Conservation (phyloP, 2,113 vertebrate species). For the Nibea albiflora region DNA sequence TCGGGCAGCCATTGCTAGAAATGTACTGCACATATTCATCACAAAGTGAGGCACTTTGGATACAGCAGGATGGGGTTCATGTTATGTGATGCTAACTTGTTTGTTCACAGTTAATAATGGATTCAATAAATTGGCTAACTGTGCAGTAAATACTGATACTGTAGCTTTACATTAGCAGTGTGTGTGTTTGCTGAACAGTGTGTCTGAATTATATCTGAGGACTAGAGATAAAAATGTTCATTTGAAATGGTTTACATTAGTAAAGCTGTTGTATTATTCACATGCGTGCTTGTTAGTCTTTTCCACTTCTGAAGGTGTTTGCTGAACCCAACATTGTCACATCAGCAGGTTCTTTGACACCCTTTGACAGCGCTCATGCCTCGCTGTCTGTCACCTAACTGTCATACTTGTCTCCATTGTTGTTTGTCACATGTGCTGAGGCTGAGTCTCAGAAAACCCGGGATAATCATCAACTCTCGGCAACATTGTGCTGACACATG, state of each 20-base stretch:
- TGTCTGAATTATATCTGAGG: neutral
- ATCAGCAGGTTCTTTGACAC: slow-evolving; percentile 52
- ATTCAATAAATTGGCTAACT: neutral
- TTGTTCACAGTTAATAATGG: neutral
- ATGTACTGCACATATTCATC: neutral
- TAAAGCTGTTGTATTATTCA: neutral
- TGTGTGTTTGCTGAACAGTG: neutral
- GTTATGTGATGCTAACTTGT: neutral
- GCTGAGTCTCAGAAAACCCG: slow-evolving; percentile 27
- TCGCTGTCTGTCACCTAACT: slow-evolving; percentile 53
- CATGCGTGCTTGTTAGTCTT: neutral
- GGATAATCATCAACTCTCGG: slow-evolving; percentile 46
- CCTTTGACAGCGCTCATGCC: slow-evolving; percentile 42
- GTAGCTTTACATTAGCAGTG: neutral
- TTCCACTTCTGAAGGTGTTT: slow-evolving; percentile 30
- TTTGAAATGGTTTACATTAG: neutral
- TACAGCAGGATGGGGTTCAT: neutral
- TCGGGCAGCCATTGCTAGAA: neutral
- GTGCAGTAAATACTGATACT: neutral
- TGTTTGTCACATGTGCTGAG: slow-evolving; percentile 71
- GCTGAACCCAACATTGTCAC: slow-evolving; percentile 17
- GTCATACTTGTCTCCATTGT: slow-evolving; percentile 55
- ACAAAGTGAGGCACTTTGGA: neutral
- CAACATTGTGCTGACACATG: slow-evolving; percentile 46
- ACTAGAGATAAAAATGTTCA: slow-evolving; percentile 1